Evolutionary conservation across 30 jellyfish, hydroid and myxozoan species (phyloP), one percentile per base, ranked within the genome.

Genomic region (Pelagia noctiluca): DNA sequence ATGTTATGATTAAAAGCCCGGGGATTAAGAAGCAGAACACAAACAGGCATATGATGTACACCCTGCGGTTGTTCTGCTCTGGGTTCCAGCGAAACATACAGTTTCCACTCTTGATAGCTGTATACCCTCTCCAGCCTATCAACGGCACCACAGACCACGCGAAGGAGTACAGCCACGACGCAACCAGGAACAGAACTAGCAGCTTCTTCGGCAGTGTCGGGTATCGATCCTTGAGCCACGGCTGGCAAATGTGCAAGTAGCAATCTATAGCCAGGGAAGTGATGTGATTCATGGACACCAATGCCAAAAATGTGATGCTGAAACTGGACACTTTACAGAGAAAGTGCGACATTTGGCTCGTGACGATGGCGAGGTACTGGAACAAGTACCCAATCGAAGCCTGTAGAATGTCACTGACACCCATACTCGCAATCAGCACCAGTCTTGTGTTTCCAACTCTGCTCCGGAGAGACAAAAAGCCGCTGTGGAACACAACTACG

Each of bases 281-380:
- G 68, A 52, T 52, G 21, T 52, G 68, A 19, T 52, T 52, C 68
- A 52, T 52, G 12, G 68, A 52, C 30, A 30, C 68, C 28, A 52
- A 19, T 8, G 68, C 68, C 16, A 52, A 52, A 19, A 52, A 52
- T 52, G 68, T 52, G 16, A 52, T 52, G 21, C 7, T 4, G 26
- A 52, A 52, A 19, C 68, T 30, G 16, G 68, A 52, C 26, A 52
- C 26, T 52, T 52, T 25, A 30, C 68, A 52, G 68, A 4, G 21
- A 4, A 19, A 10, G 12, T 25, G 21, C 21, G 12, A 3, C 68
- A 52, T 8, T 8, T 52, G 7, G 4, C 21, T 30, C 12, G 21
- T 4, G 16, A 10, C 28, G 2, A 52, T 52, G 12, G 68, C 68
- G 21, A 52, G 7, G 4, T 3, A 3, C 26, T 52, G 68, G 26